Conservation (phyloP, 2,888 invertebrate genomes). For the Napeogenes inachia region DNA sequence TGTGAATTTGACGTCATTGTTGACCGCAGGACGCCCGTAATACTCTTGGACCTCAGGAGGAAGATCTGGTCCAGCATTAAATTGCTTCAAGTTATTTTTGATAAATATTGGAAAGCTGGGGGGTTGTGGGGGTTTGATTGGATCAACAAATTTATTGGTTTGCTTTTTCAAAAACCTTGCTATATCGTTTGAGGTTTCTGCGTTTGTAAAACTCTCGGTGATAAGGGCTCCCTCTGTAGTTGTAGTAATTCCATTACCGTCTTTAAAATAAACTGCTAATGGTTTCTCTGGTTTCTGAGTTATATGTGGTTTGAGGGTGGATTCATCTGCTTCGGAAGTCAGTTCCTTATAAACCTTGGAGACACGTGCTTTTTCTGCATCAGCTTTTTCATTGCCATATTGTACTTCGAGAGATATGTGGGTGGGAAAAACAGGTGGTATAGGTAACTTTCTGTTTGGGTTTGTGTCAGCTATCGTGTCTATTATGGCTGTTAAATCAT, state of each 20-base stretch:
- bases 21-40: conserved; percentile 38
- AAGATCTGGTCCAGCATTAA: conserved; percentile 34
- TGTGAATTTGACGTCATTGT: conserved; percentile 63
- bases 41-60: conserved; percentile 46
- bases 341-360: conserved; percentile 50
- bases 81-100: conserved; percentile 30
- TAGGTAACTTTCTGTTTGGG: conserved; percentile 46
- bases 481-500: conserved; percentile 42
- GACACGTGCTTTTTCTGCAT: conserved; percentile 53
- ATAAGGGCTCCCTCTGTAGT: conserved; percentile 39
- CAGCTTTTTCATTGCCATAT: conserved; percentile 71
- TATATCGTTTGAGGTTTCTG: conserved; percentile 55
- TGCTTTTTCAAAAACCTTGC: conserved; percentile 33
- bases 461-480: conserved; percentile 42
- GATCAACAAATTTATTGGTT: conserved; percentile 35
- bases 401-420: conserved; percentile 72
- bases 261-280: conserved; percentile 61
- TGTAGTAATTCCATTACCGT: conserved; percentile 43
- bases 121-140: conserved; percentile 12
- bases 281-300: conserved; percentile 71
- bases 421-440: conserved; percentile 63
- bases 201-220: conserved; percentile 44
- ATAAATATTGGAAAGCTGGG: conserved; percentile 1
- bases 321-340: conserved; percentile 44
- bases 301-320: conserved; percentile 66